Conservation (phyloP, 92 coral and sea anemone genomes). For the Pocillopora meandrina region DNA sequence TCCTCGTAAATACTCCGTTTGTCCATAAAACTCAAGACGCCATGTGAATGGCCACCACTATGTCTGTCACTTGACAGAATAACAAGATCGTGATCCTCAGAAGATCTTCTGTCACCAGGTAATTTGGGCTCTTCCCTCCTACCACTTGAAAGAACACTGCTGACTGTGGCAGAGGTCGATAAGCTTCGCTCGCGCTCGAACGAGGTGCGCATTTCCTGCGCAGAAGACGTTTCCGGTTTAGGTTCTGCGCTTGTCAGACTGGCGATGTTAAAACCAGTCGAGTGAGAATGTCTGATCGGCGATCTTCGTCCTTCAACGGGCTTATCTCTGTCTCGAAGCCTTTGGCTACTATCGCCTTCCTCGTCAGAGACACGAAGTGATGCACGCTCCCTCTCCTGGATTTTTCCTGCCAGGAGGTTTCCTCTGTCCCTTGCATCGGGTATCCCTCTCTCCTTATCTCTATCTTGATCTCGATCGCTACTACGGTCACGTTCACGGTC, state of each 20-base stretch:
- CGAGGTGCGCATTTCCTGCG: conserved; percentile 57
- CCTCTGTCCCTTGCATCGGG: conserved; percentile 31
- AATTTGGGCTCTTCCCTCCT: conserved; percentile 60
- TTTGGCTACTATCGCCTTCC: conserved; percentile 53
- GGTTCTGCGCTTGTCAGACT: conserved; percentile 73
- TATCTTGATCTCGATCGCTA: conserved; percentile 55
- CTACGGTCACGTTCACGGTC: conserved; percentile 57
- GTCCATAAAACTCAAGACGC: conserved; percentile 61
- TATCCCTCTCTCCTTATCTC: conserved; percentile 57
- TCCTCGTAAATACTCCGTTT: conserved; percentile 75
- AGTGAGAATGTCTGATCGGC: conserved; percentile 61
- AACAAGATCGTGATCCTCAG: conserved; percentile 71
- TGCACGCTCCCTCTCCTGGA: conserved; percentile 47
- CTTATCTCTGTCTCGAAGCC: conserved; percentile 55
- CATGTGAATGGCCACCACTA: conserved; percentile 52
- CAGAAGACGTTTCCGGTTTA: conserved; percentile 58
- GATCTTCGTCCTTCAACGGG: conserved; percentile 50
- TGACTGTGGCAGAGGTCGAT: conserved; percentile 27
- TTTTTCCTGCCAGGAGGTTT: conserved; percentile 25
- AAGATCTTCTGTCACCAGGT: conserved; percentile 45
- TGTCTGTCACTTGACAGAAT: conserved; percentile 74
- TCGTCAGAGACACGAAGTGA: conserved; percentile 42
- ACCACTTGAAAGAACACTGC: conserved; percentile 38
- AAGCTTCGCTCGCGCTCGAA: conserved; percentile 61
- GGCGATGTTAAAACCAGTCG: conserved; percentile 78